Evolutionary conservation across 2,113 vertebrate genomes (phyloP).

Genomic region (Psettodes erumei): DNA sequence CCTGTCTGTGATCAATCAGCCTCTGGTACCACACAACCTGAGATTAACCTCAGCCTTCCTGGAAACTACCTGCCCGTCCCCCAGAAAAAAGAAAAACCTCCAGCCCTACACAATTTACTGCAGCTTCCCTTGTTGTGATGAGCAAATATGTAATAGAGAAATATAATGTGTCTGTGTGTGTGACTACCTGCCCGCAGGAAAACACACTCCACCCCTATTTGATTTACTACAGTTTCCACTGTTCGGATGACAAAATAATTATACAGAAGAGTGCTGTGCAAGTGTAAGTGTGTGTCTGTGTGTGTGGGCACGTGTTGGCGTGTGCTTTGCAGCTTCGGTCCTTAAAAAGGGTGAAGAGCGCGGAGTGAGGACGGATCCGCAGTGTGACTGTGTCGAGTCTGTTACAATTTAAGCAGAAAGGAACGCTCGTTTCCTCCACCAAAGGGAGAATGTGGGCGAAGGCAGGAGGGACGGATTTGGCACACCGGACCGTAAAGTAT

Average conservation of each 20-base stretch:
- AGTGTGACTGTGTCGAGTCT: conserved; percentile 38
- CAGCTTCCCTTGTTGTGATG: conserved; percentile 46
- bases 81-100: conserved; percentile 46
- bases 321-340: conserved; percentile 16
- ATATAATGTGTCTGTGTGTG: background rate
- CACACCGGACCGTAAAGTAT: conserved; percentile 34
- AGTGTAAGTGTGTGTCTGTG: background rate
- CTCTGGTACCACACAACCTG: conserved; percentile 70
- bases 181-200: conserved; percentile 23
- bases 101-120: conserved; percentile 16
- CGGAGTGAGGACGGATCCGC: conserved; percentile 27
- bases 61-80: conserved; percentile 65
- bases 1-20: conserved; percentile 83
- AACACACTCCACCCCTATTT: background rate
- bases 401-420: conserved; percentile 43
- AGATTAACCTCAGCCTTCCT: conserved; percentile 65
- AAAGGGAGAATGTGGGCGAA: conserved; percentile 55
- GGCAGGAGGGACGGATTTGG: conserved; percentile 52
- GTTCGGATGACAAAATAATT: conserved; percentile 57
- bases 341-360: conserved; percentile 4
- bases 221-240: conserved; percentile 47
- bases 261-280: conserved; percentile 17
- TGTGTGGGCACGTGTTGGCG: background rate
- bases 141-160: conserved; percentile 32
- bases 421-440: conserved; percentile 46